These are phyloP conservation scores for Holacanthella duospinosa DNA, from an alignment of 2,888 invertebrate genomes.

Conservation along the genomic window DNA sequence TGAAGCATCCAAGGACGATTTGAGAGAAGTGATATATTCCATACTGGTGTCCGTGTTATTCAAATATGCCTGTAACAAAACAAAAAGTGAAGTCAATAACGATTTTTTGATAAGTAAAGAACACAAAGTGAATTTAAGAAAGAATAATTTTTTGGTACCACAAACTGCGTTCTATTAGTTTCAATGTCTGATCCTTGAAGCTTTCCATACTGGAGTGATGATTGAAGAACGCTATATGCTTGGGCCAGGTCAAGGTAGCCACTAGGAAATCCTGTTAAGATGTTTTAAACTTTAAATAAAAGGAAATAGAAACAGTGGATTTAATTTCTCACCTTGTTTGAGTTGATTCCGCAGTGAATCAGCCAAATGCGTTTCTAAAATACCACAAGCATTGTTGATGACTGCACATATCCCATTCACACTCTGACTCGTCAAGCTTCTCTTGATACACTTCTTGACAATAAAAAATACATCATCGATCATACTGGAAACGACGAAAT, in stretches of 20 bases:
- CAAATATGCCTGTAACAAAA: slow-evolving; percentile 68
- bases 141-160: slow-evolving; percentile 47
- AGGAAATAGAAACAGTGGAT: neutral
- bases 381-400: slow-evolving; percentile 80
- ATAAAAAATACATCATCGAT: slow-evolving; percentile 98
- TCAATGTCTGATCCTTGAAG: slow-evolving; percentile 68
- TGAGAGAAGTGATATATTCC: slow-evolving; percentile 79
- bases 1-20: slow-evolving; percentile 61
- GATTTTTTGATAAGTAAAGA: slow-evolving; percentile 11
- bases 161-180: slow-evolving; percentile 61
- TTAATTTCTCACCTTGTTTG: slow-evolving; percentile 54
- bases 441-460: slow-evolving; percentile 85
- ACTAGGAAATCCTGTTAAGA: slow-evolving; percentile 35
- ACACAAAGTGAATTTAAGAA: neutral
- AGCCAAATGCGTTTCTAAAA: slow-evolving; percentile 74
- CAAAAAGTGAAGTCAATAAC: too few relatives aligned
- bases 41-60: slow-evolving; percentile 86
- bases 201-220: slow-evolving; percentile 66
- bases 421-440: slow-evolving; percentile 80
- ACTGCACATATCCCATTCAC: slow-evolving; percentile 93
- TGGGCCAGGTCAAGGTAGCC: slow-evolving; percentile 67
- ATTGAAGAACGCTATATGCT: slow-evolving; percentile 72
- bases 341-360: slow-evolving; percentile 61
- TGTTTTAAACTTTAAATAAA: too few relatives aligned
- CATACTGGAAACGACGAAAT: slow-evolving; percentile 58